These are phyloP conservation scores for Xerus inauris DNA, from an alignment of 2,113 vertebrate genomes.

Conservation along the genomic window DNA sequence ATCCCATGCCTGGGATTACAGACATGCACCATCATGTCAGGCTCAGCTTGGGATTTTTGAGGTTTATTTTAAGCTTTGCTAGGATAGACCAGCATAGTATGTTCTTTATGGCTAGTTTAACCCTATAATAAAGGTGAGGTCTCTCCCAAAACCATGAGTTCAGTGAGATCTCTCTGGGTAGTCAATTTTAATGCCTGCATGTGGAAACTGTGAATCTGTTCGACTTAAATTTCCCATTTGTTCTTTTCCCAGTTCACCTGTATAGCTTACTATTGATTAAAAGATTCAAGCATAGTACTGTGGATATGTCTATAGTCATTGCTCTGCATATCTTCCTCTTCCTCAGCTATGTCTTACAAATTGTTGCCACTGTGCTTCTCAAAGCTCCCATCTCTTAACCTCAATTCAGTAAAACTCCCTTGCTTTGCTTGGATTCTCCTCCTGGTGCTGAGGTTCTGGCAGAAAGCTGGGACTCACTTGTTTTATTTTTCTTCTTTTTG, in stretches of 20 bases:
- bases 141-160: accelerated
- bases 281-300: background rate
- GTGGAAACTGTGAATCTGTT: background rate
- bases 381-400: background rate
- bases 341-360: background rate
- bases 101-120: background rate
- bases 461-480: background rate
- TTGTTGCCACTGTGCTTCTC: background rate
- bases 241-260: background rate
- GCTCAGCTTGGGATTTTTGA: background rate
- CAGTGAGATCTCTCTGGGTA: background rate
- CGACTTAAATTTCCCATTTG: background rate
- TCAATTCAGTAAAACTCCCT: background rate
- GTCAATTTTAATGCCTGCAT: background rate
- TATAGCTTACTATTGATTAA: background rate
- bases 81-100: background rate
- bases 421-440: background rate
- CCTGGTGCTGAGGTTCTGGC: background rate
- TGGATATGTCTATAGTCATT: background rate
- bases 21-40: background rate
- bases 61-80: background rate
- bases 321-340: background rate
- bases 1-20: no score
- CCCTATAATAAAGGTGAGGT: background rate
- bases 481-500: background rate